Evolutionary conservation across 2,888 invertebrate species (phyloP), one percentile per base, ranked within the genome.

Genomic region (Acanthosoma haemorrhoidale): DNA sequence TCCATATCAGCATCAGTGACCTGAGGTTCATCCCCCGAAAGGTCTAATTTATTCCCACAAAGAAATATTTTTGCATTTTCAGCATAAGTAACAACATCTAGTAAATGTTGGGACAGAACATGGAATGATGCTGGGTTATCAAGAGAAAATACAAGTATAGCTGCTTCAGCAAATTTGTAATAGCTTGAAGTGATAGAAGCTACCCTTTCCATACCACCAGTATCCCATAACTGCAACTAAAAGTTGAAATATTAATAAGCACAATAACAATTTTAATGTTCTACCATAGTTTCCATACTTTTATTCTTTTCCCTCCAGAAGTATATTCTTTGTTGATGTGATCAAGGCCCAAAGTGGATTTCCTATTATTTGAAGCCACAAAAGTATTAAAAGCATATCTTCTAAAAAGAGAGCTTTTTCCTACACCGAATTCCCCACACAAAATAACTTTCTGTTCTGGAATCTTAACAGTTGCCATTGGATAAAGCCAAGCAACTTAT

Each of bases 131-230:
- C 91, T 8, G 91, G 88, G 82, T 94, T 94, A 78, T 94, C 93
- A 74, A 94, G 82, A 38, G 93, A 89, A 82, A 95, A 96, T 5
- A 95, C 94, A 73, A 96, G 83, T 76, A 96, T 88, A 70, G 95
- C 96, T 72, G 94, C 96, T 79, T 95, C 94, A 3, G 96, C 92
- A 82, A 94, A 94, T 81, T 96, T 95, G 80, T 95, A 96, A 79
- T 96, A 96, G 78, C 93, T 94, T 31, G 94, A 93, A 11, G 96
- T 96, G 18, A 96, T 92, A 3, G 94, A 94, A 58, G 95, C 95
- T 73, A 96, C 94, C 76, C 96, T 84, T 81, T 96, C 96, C 93
- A 96, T 94, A 61, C 96, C 96, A 75, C 95, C 96, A 38, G 96
- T 96, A 79, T 96, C 96, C 95, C 96, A 96, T 75, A 96, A 81